phyloP scores from a whole-genome alignment of 2,888 invertebrate genomes.

The Galeopsomyia nigrocyanea region DNA sequence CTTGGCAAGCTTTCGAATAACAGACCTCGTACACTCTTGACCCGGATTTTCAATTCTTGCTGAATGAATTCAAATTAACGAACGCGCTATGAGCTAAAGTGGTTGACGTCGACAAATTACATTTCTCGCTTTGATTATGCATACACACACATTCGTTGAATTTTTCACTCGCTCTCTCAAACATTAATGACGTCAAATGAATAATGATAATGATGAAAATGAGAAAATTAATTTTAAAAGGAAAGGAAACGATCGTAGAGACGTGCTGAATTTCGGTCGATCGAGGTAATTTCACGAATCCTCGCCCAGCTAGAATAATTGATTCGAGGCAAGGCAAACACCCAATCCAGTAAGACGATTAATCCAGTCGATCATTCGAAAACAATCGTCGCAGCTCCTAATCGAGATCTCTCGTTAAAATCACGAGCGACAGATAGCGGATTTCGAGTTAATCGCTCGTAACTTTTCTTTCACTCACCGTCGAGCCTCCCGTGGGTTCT shows the following conservation, averaged over 20 bases:
- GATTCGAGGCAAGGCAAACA: neutral
- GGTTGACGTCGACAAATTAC: too few relatives aligned
- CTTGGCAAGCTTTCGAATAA: neutral
- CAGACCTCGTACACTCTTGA: neutral
- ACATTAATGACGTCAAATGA: too few relatives aligned
- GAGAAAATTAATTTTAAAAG: neutral
- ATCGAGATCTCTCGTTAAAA: neutral
- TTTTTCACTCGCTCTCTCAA: too few relatives aligned
- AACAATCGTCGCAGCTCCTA: neutral
- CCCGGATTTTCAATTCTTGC: neutral
- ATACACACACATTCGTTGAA: too few relatives aligned
- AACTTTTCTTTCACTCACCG: conserved; percentile 26
- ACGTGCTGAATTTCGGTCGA: neutral
- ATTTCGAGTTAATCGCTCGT: conserved; percentile 5
- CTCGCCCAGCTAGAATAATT: neutral
- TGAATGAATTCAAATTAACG: too few relatives aligned
- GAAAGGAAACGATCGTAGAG: neutral
- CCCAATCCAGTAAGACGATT: too few relatives aligned
- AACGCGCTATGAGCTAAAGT: too few relatives aligned
- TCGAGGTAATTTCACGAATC: neutral
- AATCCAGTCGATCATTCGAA: conserved; percentile 18
- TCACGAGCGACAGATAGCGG: too few relatives aligned
- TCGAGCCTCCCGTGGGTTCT: neutral
- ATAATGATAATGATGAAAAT: too few relatives aligned
- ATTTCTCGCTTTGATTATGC: too few relatives aligned